These are phyloP conservation scores for Pammene fasciana DNA, from an alignment of 2,888 invertebrate species.

Conservation along the genomic window DNA sequence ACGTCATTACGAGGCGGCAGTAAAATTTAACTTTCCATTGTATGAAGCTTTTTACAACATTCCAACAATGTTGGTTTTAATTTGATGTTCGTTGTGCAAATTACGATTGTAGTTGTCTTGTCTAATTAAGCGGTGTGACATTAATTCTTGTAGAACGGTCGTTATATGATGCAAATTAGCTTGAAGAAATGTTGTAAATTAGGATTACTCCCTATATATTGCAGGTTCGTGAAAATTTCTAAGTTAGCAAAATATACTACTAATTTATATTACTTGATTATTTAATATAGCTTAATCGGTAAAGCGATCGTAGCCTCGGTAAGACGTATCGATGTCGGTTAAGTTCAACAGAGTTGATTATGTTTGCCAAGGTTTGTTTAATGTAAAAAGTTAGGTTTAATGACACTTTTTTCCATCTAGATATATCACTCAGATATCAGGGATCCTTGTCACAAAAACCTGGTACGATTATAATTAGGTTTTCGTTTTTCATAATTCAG, in stretches of 20 bases:
- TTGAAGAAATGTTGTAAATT: conserved; percentile 8
- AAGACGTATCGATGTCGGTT: no score
- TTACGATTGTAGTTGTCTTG: conserved; percentile 35
- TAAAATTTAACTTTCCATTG: conserved; percentile 51
- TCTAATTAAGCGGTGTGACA: conserved; percentile 33
- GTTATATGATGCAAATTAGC: conserved; percentile 14
- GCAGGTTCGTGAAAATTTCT: neutral
- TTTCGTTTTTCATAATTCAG: neutral
- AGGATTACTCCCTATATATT: neutral
- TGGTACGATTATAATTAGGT: neutral
- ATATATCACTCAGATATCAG: neutral
- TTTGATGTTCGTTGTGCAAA: conserved; percentile 44
- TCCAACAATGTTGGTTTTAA: conserved; percentile 15
- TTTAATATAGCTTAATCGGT: no score
- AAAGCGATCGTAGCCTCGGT: no score
- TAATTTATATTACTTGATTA: no score
- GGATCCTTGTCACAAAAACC: neutral
- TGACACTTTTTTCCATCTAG: neutral
- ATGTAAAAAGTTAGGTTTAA: neutral
- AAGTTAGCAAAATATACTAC: no score
- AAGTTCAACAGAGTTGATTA: no score
- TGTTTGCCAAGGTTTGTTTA: no score
- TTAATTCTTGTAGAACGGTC: conserved; percentile 23
- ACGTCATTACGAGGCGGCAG: conserved; percentile 65
- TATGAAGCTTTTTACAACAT: conserved; percentile 39